Evolutionary conservation across 2,113 vertebrate genomes (phyloP), one percentile per base, ranked within the genome.

Genomic region (Scomber scombrus): DNA sequence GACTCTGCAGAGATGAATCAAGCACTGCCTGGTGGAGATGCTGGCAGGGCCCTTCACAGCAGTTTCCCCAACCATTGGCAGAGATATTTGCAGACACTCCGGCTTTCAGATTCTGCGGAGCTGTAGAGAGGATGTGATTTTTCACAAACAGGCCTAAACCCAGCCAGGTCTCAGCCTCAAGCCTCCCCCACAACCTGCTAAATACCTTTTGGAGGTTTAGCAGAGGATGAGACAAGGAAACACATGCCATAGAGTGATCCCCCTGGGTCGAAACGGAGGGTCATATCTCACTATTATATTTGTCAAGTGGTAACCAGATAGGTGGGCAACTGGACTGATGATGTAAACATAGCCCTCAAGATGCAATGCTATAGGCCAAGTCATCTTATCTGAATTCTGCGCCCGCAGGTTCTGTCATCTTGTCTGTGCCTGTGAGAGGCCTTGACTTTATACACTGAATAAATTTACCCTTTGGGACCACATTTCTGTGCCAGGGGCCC

Each of bases 51-150:
- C 54, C 5, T 83, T 89, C 84, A 90, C 87, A 88, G 62, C n/a
- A 64, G 81, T 63, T 89, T 74, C 84, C 77, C 80, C 62, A 70
- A 80, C 58, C n/a, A 21, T 40, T 82, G 72, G 88, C 67, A 56
- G n/a, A 73, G 84, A 83, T 66, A 49, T 78, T 47, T 76, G 49
- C 78, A 85, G 92, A 95, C 90, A 86, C 90, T 85, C 63, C 23
- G 76, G 90, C 67, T 92, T 93, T 93, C 81, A 90, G 86, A 88
- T 78, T 78, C 71, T 70, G 34, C 76, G 80, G 81, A 68, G 85
- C 77, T 94, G 51, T 18, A 78, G 66, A 72, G 85, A 78, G 85
- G 85, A 92, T 93, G 92, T 89, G 93, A 93, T 89, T 95, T 96
- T 95, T 93, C 94, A 87, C 89, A 89, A 89, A 71, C 78, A 88